phyloP scores from a whole-genome alignment of 2,113 vertebrate species.

The Catharus fuscescens region DNA sequence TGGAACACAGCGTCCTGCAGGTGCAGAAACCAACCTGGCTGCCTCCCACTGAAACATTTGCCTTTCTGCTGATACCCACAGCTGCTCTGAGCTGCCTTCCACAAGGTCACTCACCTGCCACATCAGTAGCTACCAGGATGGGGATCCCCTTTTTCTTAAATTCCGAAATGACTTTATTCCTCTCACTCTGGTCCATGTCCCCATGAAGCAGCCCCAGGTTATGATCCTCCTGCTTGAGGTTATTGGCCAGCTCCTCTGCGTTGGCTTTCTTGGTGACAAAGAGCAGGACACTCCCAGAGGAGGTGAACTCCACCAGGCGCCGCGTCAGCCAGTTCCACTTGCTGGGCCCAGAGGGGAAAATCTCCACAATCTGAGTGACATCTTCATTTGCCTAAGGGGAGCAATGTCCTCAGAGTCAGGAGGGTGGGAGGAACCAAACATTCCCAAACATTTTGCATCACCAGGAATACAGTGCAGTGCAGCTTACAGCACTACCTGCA shows the following conservation, averaged over 20 bases:
- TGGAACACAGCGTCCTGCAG: neutral
- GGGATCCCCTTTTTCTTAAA: constrained; percentile 96
- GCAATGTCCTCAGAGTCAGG: neutral
- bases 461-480: neutral
- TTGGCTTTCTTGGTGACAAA: constrained; percentile 98
- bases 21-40: neutral
- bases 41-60: neutral
- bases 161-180: constrained; percentile 97
- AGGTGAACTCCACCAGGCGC: constrained; percentile 94
- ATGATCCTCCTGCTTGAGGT: constrained; percentile 92
- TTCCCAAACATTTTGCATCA: accelerated
- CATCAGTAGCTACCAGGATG: constrained; percentile 94
- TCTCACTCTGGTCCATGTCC: constrained; percentile 99
- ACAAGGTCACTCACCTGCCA: constrained; percentile 83
- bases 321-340: constrained; percentile 96
- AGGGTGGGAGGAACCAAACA: neutral
- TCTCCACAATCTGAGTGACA: constrained; percentile 95
- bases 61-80: neutral
- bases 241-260: constrained; percentile 91
- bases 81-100: neutral
- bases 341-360: constrained; percentile 84
- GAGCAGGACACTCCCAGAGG: constrained; percentile 91
- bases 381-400: constrained; percentile 93
- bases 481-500: neutral
- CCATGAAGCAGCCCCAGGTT: constrained; percentile 93